Evolutionary conservation across 2,888 invertebrate species (phyloP).

Genomic region (Acanthoscelides obtectus): DNA sequence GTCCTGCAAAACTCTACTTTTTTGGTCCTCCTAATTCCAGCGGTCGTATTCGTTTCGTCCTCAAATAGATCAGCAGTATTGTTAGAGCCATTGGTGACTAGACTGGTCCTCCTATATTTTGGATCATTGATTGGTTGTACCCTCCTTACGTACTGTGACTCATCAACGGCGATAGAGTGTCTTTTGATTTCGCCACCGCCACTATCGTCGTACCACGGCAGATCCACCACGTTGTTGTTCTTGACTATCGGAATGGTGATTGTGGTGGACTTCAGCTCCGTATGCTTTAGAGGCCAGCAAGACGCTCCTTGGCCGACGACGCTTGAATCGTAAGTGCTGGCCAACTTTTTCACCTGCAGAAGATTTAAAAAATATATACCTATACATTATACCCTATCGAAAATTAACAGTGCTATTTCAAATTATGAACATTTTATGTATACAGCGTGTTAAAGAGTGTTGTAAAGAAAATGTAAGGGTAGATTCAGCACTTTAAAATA

Average conservation of each 20-base stretch:
- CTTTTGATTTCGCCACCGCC: constrained; percentile 44
- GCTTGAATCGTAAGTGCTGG: constrained; percentile 25
- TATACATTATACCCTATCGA: constrained; percentile 21
- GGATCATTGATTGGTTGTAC: constrained; percentile 21
- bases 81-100: constrained; percentile 34
- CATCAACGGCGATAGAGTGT: constrained; percentile 57
- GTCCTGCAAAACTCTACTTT: constrained; percentile 85
- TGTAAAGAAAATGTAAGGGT: too few species aligned
- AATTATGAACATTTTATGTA: too few species aligned
- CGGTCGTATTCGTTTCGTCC: constrained; percentile 39
- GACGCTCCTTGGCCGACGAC: not conserved
- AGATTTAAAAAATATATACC: not conserved
- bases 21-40: constrained; percentile 53
- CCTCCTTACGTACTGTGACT: constrained; percentile 50
- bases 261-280: constrained; percentile 39
- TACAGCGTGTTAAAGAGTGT: too few species aligned
- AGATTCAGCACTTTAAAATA: too few species aligned
- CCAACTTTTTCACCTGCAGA: constrained; percentile 28
- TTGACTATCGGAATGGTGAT: constrained; percentile 43
- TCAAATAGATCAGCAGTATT: constrained; percentile 27
- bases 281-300: constrained; percentile 21
- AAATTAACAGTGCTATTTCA: constrained; percentile 21
- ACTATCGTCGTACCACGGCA: constrained; percentile 27
- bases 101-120: constrained; percentile 34
- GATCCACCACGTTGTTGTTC: constrained; percentile 33